These are phyloP conservation scores for Bilobella aurantiaca DNA, from an alignment of 1,140 invertebrate species.

Conservation along the genomic window DNA sequence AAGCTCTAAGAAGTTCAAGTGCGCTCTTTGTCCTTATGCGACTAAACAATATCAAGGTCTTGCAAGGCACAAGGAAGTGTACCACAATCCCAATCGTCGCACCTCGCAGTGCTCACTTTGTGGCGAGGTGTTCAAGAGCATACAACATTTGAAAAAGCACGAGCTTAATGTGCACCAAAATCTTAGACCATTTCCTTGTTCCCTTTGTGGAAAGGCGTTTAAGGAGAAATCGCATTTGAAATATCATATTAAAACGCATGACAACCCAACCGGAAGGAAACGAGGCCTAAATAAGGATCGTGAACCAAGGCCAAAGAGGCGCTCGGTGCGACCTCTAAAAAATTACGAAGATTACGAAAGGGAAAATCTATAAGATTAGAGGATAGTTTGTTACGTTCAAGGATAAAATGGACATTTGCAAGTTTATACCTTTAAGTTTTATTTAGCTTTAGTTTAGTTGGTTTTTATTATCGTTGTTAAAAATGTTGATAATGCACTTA, in stretches of 20 bases:
- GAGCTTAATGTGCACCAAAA: not conserved
- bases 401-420: no score
- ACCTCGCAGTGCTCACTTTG: not conserved
- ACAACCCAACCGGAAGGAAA: conserved; percentile 5
- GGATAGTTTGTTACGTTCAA: no score
- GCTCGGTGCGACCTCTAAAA: no score
- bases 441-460: no score
- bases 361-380: no score
- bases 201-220: conserved; percentile 5
- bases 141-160: not conserved
- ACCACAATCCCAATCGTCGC: not conserved
- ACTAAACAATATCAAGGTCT: not conserved
- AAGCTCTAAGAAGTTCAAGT: no score
- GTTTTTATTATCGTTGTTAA: no score
- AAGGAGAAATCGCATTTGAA: not conserved
- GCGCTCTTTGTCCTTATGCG: not conserved
- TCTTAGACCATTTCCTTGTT: not conserved
- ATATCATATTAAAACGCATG: conserved; percentile 8
- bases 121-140: not conserved
- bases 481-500: no score
- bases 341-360: no score
- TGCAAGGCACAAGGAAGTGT: not conserved
- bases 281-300: conserved; percentile 4
- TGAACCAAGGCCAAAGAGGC: not conserved
- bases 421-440: no score